Base-by-base conservation (phyloP, 2,888 invertebrate genomes). In the Heteropelma amictum region DNA sequence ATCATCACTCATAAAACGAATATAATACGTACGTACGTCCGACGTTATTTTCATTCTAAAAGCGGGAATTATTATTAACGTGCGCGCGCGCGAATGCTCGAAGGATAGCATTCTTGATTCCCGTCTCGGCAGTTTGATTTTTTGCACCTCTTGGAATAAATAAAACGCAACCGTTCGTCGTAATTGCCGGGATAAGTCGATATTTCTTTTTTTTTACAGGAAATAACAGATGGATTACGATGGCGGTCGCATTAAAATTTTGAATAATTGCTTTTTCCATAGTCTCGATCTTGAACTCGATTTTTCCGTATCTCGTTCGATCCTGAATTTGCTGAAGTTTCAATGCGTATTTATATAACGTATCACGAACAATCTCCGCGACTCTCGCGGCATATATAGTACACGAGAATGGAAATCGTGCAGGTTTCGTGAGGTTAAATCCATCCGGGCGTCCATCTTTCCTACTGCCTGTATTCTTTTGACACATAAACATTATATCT, bases 231-330 rank as follows among this genome's bases (percentile, higher is more conserved):
- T 38, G 21, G 28, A 28, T 68, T 30, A 30, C 21, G 14, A 12
- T n/a, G 14, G 23, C 26, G 33, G 45, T 17, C 5, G 7, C 38
- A 38, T 12, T 4, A 42, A 28, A 12, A 40, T 64, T 40, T 53
- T 45, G 64, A 40, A 51, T 38, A 51, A 63, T 35, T 38, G 49
- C 12, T 51, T 63, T 26, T 63, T 21, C n/a, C 23, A 23, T 10
- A 17, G 35, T 47, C 38, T 45, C 26, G 38, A 58, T 67, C 35
- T 47, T 38, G n/a, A 54, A 35, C 47, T 19, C 56, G 45, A 14
- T 58, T 68, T 40, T n/a, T 58, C 8, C 64, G 40, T 64, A 53
- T 28, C 19, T 40, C 6, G 17, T 19, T 38, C n/a, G 12, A 54
- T 54, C 10, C 8, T 33, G 14, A 35, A 47, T 30, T 47, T 2